Percentiles rank a stretch among this genome's conserved stretches.
phyloP scores from a whole-genome alignment of 2,113 vertebrate genomes.

The Taurulus bubalis region DNA sequence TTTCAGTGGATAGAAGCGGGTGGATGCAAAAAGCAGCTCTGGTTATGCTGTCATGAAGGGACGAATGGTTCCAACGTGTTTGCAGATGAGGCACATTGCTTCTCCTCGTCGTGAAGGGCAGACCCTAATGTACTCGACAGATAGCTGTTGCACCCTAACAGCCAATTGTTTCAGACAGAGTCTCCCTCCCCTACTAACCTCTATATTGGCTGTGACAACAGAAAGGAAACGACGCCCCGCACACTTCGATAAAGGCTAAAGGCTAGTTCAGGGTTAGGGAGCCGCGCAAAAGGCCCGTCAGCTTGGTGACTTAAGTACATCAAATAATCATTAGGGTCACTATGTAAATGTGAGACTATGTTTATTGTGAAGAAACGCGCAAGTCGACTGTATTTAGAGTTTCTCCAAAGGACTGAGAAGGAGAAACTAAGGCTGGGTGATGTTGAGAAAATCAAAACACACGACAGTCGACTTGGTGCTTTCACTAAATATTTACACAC shows the following conservation, averaged over 20 bases:
- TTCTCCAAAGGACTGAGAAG: neutral
- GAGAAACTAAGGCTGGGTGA: neutral
- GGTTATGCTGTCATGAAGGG: conserved; percentile 13
- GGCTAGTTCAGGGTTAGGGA: conserved; percentile 11
- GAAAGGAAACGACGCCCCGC: neutral
- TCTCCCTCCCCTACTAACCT: neutral
- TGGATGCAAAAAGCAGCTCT: conserved; percentile 14
- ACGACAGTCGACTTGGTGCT: neutral
- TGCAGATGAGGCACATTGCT: conserved; percentile 24
- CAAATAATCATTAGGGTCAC: neutral
- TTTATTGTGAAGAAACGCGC: neutral
- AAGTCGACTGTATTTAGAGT: neutral
- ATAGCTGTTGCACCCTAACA: neutral
- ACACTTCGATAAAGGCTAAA: conserved; percentile 1
- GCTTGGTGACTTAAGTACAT: neutral
- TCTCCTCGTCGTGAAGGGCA: neutral
- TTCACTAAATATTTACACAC: neutral
- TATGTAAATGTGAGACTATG: neutral
- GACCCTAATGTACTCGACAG: neutral
- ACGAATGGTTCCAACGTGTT: conserved; percentile 8
- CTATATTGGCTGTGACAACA: conserved; percentile 3
- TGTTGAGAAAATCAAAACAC: neutral
- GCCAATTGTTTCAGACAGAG: conserved; percentile 21
- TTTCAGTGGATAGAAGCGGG: conserved; percentile 34
- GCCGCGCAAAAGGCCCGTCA: neutral